Conservation (phyloP, 1,140 invertebrate species). For the Panulirus ornatus region DNA sequence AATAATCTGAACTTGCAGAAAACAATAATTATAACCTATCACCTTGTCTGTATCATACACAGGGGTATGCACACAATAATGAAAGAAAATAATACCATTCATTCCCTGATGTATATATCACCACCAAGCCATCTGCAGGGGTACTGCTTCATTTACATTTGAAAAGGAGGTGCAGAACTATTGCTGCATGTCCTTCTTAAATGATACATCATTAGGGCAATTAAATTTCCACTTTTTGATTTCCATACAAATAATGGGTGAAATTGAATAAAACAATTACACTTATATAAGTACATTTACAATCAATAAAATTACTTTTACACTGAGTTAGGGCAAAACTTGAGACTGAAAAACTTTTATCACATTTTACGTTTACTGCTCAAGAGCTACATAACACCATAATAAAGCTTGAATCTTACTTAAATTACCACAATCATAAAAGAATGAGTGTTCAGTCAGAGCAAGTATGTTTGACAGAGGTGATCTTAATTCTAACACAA, state of each 20-base stretch:
- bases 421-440: background rate
- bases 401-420: background rate
- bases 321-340: background rate
- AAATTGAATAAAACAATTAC: background rate
- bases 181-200: background rate
- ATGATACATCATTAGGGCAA: background rate
- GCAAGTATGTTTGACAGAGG: background rate
- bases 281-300: background rate
- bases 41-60: no score
- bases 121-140: no score
- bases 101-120: no score
- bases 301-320: background rate
- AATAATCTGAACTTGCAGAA: no score
- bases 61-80: no score
- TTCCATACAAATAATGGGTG: background rate
- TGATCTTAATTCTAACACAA: constrained; percentile 9
- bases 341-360: background rate
- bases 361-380: constrained; percentile 1
- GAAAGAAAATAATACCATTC: no score
- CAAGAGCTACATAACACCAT: background rate
- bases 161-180: no score
- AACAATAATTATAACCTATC: no score
- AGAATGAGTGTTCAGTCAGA: no score
- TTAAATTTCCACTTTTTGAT: background rate
- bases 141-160: no score